phyloP scores from a whole-genome alignment of 2,113 vertebrate genomes.

The Panurus biarmicus region DNA sequence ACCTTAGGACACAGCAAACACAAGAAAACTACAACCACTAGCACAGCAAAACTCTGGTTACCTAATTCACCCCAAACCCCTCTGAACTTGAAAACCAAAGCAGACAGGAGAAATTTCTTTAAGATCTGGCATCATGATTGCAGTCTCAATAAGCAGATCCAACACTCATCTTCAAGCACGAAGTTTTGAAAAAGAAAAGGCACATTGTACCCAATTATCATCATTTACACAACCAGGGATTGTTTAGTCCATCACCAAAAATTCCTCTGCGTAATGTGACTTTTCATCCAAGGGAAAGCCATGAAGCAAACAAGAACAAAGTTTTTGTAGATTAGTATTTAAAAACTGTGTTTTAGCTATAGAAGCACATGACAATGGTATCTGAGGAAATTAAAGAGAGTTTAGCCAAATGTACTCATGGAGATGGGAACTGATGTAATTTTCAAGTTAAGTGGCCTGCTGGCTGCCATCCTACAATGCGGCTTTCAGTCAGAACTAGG shows the following conservation, averaged over 20 bases:
- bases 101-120: background rate
- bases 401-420: background rate
- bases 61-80: background rate
- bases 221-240: background rate
- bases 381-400: background rate
- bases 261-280: background rate
- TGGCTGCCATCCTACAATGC: background rate
- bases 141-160: background rate
- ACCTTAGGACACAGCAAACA: background rate
- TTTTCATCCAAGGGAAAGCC: slow-evolving; percentile 1
- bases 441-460: background rate
- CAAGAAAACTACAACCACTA: background rate
- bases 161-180: background rate
- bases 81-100: background rate
- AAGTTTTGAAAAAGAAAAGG: background rate
- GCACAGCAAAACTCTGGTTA: background rate
- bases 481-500: background rate
- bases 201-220: slow-evolving; percentile 15
- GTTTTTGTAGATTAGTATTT: background rate
- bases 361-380: slow-evolving; percentile 19
- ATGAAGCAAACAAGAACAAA: background rate
- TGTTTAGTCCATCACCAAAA: background rate
- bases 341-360: background rate
- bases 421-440: background rate
- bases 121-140: background rate